Base-by-base conservation (phyloP, 2,797 vertebrate species). In the Uromys caudimaculatus region DNA sequence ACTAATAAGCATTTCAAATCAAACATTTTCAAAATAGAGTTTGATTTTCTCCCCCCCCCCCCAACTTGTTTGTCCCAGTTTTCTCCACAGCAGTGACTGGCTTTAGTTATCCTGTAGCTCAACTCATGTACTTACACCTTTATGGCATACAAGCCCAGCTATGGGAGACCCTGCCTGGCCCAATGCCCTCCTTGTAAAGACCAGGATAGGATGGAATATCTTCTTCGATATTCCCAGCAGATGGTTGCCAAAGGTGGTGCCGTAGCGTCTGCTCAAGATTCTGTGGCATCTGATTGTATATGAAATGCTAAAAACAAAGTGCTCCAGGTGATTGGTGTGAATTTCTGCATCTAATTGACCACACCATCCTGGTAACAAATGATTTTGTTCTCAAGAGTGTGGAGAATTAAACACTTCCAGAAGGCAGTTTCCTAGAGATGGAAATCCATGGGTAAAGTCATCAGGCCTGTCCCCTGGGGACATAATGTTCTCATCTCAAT, bases 1-100 rank as follows among this genome's bases (percentile, higher is more conserved):
- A 76, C 87, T 84, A 89, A 88, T 81, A 90, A 95, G 71, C 73
- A 78, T 93, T 92, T 96, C 89, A 94, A 93, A 94, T 29, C 41
- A 79, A 97, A 95, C 71, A 64, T 78, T 92, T 95, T 90, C 19
- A 62, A 95, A 91, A 50, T 32, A 93, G 75, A 91, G 94, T 24
- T 81, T 84, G 32, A 79, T 97, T 64, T 62, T 50, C 69, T n/a
- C n/a, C n/a, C n/a, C n/a, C 35, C 78, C 64, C 94, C 52, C n/a
- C 54, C 38, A 88, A 67, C 29, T 56, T 95, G 54, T 88, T 88
- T 92, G 23, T 95, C 69, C 84, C 62, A n/a, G 79, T 95, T 91
- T 93, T 58, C 83, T 93, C 9, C 76, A 12, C 29, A 24, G 84
- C 2, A 83, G 60, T 14, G 35, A 50, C 32, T 94, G 38, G 29